Evolutionary conservation across 2,113 vertebrate genomes (phyloP), one percentile per base, ranked within the genome.

Genomic region (Sturnira hondurensis): DNA sequence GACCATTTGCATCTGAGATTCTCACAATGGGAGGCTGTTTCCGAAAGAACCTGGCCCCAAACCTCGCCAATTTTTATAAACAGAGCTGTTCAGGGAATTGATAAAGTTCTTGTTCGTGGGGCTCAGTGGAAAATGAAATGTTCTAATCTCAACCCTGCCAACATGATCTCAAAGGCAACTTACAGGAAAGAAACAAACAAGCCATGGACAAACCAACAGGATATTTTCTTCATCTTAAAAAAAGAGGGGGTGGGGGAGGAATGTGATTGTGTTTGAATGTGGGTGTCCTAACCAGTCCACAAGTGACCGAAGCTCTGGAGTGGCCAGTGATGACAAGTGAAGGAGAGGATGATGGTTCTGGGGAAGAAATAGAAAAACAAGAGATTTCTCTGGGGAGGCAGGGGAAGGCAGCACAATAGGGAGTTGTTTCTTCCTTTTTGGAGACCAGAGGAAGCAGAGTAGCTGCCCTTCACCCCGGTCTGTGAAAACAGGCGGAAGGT

Each of bases 161-260:
- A 96, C 6, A 43, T 95, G 89, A 92, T 77, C 83, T 97, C 95
- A 92, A 82, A 74, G 7, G 65, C 89, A 61, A 54, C 50, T 87
- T 78, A 20, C 45, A 6, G 9, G 33, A 78, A 91, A n/a, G 33
- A 74, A 82, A 80, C 26, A 56, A 78, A 70, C 45, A 50, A 31
- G 10, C 5, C 50, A 63, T 84, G 7, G n/a, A 43, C 41, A 67
- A 54, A 68, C 17, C 24, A 93, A 95, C 2, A 65, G 71, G 47
- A 56, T 36, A 36, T 86, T 96, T 82, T 88, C 85, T 67, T 95
- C 77, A 82, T 54, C 41, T 52, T 50, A 7, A 45, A 26, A 41
- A 85, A 22, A 26, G 50, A 5, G 7, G 9, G n/a, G 20, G 38
- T 17, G 78, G 28, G 33, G 36, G 26, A n/a, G 45, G 36, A 45